Conservation (phyloP, 2,797 vertebrate genomes). For the Crocodylus rhombifer region DNA sequence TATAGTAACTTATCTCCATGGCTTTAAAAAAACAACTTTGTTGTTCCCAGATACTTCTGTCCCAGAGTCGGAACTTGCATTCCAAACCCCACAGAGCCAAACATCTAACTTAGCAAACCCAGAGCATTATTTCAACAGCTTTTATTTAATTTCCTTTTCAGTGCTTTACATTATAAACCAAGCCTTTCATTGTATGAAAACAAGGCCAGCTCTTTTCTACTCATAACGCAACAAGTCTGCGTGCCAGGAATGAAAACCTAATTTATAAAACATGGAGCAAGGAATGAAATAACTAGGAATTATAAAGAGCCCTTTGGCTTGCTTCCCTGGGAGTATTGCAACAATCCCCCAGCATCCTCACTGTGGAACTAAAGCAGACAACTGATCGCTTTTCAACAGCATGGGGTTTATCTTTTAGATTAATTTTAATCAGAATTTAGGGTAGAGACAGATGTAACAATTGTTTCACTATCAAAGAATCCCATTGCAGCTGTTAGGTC, state of each 20-base stretch:
- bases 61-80: slow-evolving; percentile 33
- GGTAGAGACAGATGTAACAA: too few relatives aligned
- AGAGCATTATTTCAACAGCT: slow-evolving; percentile 78
- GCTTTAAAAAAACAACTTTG: slow-evolving; percentile 47
- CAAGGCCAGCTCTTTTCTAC: slow-evolving; percentile 68
- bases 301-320: background rate
- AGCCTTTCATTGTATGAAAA: slow-evolving; percentile 57
- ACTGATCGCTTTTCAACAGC: slow-evolving; percentile 43
- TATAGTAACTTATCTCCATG: slow-evolving; percentile 60
- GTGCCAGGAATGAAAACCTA: slow-evolving; percentile 74
- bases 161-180: slow-evolving; percentile 62
- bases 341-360: background rate
- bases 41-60: slow-evolving; percentile 63
- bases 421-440: background rate
- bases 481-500: too few relatives aligned
- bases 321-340: slow-evolving; percentile 12
- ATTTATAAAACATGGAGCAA: slow-evolving; percentile 73
- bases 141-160: slow-evolving; percentile 78
- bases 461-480: too few relatives aligned
- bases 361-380: slow-evolving; percentile 1
- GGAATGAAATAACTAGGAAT: slow-evolving; percentile 29
- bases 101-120: slow-evolving; percentile 60
- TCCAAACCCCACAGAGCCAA: slow-evolving; percentile 51
- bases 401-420: background rate
- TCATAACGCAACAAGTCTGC: slow-evolving; percentile 53